A percentile compares a stretch with the other conserved stretches of the same genome.
These are phyloP conservation scores for Haemorhous mexicanus DNA, from an alignment of 2,113 vertebrate genomes.

Conservation along the genomic window DNA sequence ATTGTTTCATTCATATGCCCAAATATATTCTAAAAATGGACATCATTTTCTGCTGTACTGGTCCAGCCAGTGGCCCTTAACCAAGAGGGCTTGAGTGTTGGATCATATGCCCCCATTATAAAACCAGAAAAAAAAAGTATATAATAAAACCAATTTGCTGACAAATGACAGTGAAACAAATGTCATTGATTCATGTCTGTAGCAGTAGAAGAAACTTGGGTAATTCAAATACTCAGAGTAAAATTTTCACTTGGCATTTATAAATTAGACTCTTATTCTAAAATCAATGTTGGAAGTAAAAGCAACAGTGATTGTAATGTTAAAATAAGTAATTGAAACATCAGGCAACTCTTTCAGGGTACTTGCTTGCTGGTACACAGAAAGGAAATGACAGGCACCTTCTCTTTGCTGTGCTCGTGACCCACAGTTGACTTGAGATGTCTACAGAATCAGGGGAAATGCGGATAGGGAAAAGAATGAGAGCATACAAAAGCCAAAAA, in stretches of 20 bases:
- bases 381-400: background rate
- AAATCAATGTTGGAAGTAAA: background rate
- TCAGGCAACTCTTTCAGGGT: background rate
- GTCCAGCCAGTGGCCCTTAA: background rate
- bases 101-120: background rate
- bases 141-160: background rate
- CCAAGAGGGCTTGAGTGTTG: background rate
- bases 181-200: background rate
- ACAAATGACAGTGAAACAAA: background rate
- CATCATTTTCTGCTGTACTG: background rate
- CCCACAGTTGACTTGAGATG: background rate
- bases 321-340: background rate
- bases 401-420: slow-evolving; percentile 8
- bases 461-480: background rate
- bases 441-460: background rate
- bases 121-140: background rate
- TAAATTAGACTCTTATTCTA: background rate
- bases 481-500: background rate
- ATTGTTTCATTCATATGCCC: background rate
- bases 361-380: background rate
- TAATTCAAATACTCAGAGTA: background rate
- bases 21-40: background rate
- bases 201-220: background rate
- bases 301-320: background rate
- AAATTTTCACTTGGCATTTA: background rate